A percentile compares a stretch with the other conserved stretches of the same genome.
phyloP scores from a whole-genome alignment of 2,113 vertebrate species.

The Pontoporia blainvillei region DNA sequence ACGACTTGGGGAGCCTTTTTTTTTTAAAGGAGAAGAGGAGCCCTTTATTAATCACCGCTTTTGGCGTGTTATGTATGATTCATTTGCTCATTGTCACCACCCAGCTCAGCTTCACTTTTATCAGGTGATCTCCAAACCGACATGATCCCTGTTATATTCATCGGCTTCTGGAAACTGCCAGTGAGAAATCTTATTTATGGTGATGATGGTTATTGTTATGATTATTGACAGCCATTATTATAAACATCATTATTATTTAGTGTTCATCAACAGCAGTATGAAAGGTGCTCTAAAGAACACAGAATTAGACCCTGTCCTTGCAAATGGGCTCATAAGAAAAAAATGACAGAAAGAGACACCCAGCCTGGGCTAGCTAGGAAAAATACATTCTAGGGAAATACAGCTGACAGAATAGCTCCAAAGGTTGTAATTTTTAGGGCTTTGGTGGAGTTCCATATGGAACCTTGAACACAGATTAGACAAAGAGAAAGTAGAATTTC shows the following conservation, averaged over 20 bases:
- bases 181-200: background rate
- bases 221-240: constrained; percentile 7
- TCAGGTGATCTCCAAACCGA: background rate
- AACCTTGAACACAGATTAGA: background rate
- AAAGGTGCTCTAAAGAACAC: constrained; percentile 6
- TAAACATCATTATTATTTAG: constrained; percentile 26
- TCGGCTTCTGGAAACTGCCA: background rate
- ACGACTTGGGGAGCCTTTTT: background rate
- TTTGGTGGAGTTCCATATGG: background rate
- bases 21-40: background rate
- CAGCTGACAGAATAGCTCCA: background rate
- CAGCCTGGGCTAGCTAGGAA: background rate
- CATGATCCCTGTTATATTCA: background rate
- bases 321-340: background rate
- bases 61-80: background rate
- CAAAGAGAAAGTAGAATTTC: background rate
- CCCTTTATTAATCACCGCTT: background rate
- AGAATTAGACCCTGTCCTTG: background rate
- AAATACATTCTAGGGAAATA: constrained; percentile 2
- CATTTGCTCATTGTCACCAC: background rate
- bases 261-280: background rate
- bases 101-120: background rate
- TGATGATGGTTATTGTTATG: background rate
- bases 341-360: background rate
- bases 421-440: constrained; percentile 21